Percentiles rank a stretch among this genome's conserved stretches.
phyloP scores from a whole-genome alignment of 2,888 invertebrate genomes.

The Crocallis elinguaria region DNA sequence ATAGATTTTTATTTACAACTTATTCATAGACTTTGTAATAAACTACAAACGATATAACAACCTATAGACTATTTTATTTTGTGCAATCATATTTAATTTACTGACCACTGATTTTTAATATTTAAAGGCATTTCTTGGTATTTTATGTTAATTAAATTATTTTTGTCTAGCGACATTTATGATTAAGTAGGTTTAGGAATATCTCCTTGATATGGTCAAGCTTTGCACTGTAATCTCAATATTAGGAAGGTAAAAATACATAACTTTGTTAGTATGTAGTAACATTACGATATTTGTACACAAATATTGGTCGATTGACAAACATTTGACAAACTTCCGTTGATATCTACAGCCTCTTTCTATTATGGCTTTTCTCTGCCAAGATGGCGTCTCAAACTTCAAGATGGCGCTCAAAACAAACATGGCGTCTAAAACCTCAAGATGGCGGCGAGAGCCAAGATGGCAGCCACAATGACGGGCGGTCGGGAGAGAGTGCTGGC shows the following conservation, averaged over 20 bases:
- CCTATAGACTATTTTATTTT: conserved; percentile 34
- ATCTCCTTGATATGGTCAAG: conserved; percentile 7
- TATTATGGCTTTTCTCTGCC: background rate
- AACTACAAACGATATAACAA: conserved; percentile 56
- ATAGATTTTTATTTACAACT: conserved; percentile 56
- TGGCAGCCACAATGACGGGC: conserved; percentile 51
- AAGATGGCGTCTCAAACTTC: background rate
- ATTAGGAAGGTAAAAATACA: background rate
- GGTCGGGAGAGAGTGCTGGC: conserved; percentile 56
- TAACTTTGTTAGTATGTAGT: too few species aligned
- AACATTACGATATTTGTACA: too few species aligned
- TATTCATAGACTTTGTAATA: conserved; percentile 48
- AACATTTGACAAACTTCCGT: too few species aligned
- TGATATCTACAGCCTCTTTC: background rate
- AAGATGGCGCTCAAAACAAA: conserved; percentile 2
- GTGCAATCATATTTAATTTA: conserved; percentile 35
- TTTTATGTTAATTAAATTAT: conserved; percentile 2
- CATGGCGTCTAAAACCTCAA: conserved; percentile 58
- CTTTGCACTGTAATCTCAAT: conserved; percentile 5
- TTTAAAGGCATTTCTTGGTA: conserved; percentile 34
- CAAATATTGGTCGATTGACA: too few species aligned
- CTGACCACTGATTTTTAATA: conserved; percentile 22
- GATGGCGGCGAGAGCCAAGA: conserved; percentile 55
- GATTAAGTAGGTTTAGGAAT: background rate
- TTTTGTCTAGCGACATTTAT: conserved; percentile 11